Evolutionary conservation across 2,113 vertebrate genomes (phyloP).

Genomic region (Piprites chloris): DNA sequence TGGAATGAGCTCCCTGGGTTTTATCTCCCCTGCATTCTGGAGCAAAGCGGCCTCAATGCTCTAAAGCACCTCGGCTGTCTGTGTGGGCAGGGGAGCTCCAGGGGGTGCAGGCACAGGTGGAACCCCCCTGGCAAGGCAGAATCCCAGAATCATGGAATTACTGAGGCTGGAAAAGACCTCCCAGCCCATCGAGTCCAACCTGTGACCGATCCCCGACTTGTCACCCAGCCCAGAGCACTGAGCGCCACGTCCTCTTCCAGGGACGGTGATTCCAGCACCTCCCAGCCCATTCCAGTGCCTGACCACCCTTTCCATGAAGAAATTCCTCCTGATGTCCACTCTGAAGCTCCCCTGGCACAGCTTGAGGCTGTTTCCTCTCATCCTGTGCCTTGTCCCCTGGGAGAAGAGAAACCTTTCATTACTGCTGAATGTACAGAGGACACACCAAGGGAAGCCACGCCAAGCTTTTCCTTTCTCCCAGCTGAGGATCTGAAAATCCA

Average conservation of each 20-base stretch:
- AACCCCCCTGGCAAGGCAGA: not conserved
- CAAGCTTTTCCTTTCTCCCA: not conserved
- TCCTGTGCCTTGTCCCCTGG: not conserved
- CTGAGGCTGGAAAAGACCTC: not conserved
- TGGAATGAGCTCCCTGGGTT: not conserved
- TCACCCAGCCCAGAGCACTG: not conserved
- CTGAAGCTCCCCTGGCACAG: not conserved
- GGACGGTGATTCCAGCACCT: not conserved
- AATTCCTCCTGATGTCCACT: not conserved
- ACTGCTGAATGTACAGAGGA: not conserved
- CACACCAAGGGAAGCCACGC: not conserved
- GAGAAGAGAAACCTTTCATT: not conserved
- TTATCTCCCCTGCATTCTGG: not conserved
- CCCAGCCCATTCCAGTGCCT: not conserved
- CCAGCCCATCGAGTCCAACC: not conserved
- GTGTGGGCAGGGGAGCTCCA: not conserved
- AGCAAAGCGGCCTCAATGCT: not conserved
- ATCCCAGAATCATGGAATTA: not conserved
- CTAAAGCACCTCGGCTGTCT: fast-evolving
- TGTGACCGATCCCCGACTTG: not conserved
- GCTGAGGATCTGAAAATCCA: not conserved
- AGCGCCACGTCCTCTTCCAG: not conserved
- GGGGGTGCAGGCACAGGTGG: fast-evolving
- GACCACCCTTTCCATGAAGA: not conserved
- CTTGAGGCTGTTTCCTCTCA: not conserved